phyloP scores from a whole-genome alignment of 1,140 invertebrate species.

The Ceratina australensis region DNA sequence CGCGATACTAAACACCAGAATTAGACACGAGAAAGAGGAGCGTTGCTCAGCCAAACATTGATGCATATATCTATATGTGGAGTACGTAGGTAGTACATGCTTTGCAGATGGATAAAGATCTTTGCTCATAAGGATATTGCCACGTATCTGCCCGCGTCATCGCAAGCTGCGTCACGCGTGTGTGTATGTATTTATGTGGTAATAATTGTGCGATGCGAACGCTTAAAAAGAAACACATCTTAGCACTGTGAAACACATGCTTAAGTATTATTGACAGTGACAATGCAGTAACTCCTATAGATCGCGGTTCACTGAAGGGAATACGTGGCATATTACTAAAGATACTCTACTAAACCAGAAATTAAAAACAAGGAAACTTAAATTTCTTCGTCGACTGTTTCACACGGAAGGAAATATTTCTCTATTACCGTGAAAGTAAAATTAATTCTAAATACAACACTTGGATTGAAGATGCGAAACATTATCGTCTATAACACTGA shows the following conservation, averaged over 20 bases:
- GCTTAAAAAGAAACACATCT: not conserved
- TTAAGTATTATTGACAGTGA: no score
- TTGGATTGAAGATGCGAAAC: not conserved
- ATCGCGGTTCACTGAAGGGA: no score
- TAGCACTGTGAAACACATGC: not conserved
- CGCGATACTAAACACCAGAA: not conserved
- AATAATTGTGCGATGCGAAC: not conserved
- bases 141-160: constrained; percentile 13
- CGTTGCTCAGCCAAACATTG: not conserved
- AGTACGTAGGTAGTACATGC: not conserved
- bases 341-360: no score
- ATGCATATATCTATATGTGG: not conserved
- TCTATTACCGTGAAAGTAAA: not conserved
- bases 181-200: not conserved
- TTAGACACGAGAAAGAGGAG: constrained; percentile 5
- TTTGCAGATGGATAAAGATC: constrained; percentile 8
- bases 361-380: no score
- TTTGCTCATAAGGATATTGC: constrained; percentile 4
- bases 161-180: not conserved
- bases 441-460: not conserved
- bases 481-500: not conserved
- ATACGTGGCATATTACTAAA: no score
- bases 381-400: no score
- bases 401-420: not conserved
- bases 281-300: no score